phyloP scores from a whole-genome alignment of 2,113 vertebrate genomes.

The Phalacrocorax carbo region DNA sequence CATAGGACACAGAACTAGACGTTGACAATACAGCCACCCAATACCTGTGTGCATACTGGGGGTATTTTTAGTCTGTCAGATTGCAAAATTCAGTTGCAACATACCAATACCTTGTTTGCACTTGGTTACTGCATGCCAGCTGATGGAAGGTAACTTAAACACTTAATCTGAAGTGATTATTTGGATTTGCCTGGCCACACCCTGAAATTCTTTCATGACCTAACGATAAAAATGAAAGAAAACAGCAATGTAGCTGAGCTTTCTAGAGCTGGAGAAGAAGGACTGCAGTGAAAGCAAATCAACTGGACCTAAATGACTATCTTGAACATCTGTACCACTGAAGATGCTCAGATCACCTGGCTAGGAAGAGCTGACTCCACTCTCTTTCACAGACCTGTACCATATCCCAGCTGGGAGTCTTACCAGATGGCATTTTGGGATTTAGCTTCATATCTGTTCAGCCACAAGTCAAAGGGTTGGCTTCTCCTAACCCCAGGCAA shows the following conservation, averaged over 20 bases:
- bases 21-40: background rate
- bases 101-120: background rate
- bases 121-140: background rate
- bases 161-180: background rate
- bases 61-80: background rate
- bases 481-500: background rate
- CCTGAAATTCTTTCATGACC: background rate
- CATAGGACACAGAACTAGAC: background rate
- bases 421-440: background rate
- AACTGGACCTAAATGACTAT: background rate
- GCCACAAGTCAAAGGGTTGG: background rate
- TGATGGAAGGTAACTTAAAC: background rate
- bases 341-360: background rate
- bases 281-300: background rate
- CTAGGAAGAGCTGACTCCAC: background rate
- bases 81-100: conserved; percentile 16
- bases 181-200: background rate
- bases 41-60: background rate
- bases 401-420: background rate
- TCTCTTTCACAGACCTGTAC: background rate
- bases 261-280: background rate
- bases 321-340: background rate
- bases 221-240: background rate
- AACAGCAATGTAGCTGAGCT: background rate
- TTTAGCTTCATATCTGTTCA: background rate